Percentiles rank a stretch among this genome's conserved stretches.
phyloP scores from a whole-genome alignment of 2,797 vertebrate species.

The Furcifer pardalis region DNA sequence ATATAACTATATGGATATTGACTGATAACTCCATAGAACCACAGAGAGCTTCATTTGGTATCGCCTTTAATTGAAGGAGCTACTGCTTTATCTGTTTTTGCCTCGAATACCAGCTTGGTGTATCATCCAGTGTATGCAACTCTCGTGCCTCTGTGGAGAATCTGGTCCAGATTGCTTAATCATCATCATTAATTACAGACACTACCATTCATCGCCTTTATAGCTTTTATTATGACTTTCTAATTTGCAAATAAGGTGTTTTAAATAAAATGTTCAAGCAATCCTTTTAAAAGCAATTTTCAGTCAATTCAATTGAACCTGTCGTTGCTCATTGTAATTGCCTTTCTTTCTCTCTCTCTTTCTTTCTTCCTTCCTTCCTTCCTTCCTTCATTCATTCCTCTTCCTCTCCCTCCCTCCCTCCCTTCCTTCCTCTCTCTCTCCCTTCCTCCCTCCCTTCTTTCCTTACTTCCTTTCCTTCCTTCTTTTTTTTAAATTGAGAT shows the following conservation, averaged over 20 bases:
- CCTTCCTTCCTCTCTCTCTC: conserved; percentile 1
- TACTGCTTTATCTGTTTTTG: too few species aligned
- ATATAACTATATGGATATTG: too few species aligned
- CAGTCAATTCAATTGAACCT: background rate
- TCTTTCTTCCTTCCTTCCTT: too few species aligned
- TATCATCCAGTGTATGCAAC: background rate
- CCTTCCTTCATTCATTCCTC: too few species aligned
- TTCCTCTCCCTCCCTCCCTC: background rate
- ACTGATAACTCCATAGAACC: too few species aligned
- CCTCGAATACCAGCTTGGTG: background rate
- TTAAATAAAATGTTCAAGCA: background rate
- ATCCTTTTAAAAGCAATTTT: background rate
- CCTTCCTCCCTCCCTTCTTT: too few species aligned
- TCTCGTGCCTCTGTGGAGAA: background rate
- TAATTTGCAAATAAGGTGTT: conserved; percentile 20
- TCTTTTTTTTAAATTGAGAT: conserved; percentile 1
- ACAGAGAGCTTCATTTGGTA: too few species aligned
- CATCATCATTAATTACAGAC: background rate
- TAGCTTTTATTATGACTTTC: background rate
- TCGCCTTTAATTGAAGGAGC: too few species aligned
- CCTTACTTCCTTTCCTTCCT: background rate
- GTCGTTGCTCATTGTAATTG: conserved; percentile 10
- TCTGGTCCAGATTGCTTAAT: background rate
- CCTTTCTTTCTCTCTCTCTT: conserved; percentile 4
- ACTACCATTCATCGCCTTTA: background rate